Conservation (phyloP, 2,113 vertebrate species). For the Chamaetylas fuelleborni region DNA sequence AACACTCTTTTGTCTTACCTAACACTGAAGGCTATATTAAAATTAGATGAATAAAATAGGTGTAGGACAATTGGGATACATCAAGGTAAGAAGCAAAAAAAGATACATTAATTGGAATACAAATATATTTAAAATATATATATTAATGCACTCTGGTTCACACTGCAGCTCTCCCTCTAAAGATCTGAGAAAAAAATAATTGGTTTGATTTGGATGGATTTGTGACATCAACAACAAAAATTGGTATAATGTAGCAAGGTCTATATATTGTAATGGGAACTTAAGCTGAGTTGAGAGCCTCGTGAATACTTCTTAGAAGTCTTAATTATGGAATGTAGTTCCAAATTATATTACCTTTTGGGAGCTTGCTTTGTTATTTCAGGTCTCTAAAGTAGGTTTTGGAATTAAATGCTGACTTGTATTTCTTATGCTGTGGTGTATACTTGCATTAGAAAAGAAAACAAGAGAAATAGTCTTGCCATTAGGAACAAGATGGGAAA, state of each 20-base stretch:
- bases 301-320: neutral
- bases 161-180: neutral
- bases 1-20: neutral
- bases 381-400: neutral
- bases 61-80: neutral
- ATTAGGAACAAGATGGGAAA: neutral
- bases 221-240: neutral
- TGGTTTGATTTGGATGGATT: neutral
- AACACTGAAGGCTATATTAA: neutral
- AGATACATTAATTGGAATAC: neutral
- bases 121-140: neutral
- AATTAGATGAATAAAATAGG: neutral
- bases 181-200: neutral
- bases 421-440: neutral
- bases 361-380: neutral
- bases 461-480: neutral
- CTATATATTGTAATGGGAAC: neutral
- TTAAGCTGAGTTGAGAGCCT: neutral
- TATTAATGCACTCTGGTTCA: neutral
- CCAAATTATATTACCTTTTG: neutral
- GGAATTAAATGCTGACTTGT: neutral
- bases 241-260: fast-evolving
- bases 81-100: neutral
- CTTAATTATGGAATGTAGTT: neutral
- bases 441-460: neutral